Conservation (phyloP, 1,140 invertebrate genomes). For the Diuraphis noxia region DNA sequence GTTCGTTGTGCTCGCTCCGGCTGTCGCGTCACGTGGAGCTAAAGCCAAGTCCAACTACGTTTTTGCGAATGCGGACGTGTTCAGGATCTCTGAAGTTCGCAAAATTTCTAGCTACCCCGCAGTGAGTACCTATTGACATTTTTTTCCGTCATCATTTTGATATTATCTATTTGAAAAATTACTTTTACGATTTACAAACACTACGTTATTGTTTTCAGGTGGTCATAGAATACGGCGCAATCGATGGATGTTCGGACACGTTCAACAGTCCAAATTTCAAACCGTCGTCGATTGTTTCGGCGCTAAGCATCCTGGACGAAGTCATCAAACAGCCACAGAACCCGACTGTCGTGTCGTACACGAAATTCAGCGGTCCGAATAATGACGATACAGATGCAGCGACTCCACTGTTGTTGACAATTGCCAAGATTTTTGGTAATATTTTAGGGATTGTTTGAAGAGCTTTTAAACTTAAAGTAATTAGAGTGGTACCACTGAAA, state of each 20-base stretch:
- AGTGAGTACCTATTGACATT: not conserved
- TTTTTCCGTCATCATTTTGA: not conserved
- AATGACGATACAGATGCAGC: not conserved
- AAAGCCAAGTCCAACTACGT: constrained; percentile 23
- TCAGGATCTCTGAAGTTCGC: not conserved
- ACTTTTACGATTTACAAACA: not conserved
- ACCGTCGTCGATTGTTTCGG: not conserved
- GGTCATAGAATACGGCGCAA: constrained; percentile 27
- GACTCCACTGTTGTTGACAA: not conserved
- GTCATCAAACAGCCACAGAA: not conserved
- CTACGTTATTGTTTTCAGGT: not conserved
- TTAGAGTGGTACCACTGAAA: not conserved
- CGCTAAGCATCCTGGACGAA: not conserved
- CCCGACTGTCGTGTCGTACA: not conserved
- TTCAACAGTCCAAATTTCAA: constrained; percentile 29
- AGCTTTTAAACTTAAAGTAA: too few relatives aligned
- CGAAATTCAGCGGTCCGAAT: constrained; percentile 7
- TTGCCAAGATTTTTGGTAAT: constrained; percentile 47
- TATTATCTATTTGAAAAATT: not conserved
- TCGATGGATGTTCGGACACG: not conserved
- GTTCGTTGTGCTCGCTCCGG: constrained; percentile 91
- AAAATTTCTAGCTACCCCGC: constrained; percentile 21
- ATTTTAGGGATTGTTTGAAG: not conserved
- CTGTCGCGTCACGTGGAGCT: constrained; percentile 16
- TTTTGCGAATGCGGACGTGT: not conserved